Percentiles rank a stretch among this genome's conserved stretches.
Evolutionary conservation across 2,888 invertebrate species (phyloP).

Genomic region (Boloria euphrosyne): DNA sequence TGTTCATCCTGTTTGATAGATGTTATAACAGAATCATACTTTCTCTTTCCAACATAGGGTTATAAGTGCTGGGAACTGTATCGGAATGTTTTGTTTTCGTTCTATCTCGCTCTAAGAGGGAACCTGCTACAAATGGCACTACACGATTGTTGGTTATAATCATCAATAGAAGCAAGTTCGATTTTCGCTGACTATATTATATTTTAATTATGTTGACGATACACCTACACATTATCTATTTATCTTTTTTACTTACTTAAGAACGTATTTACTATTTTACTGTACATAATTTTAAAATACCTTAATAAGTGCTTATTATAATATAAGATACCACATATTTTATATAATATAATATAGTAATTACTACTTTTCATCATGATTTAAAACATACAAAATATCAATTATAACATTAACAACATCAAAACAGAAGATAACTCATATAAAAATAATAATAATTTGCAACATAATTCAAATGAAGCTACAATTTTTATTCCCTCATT

Average conservation of each 20-base stretch:
- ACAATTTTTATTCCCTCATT: slow-evolving; percentile 62
- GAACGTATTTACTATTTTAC: too few relatives aligned
- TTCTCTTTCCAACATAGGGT: slow-evolving; percentile 52
- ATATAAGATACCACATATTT: too few relatives aligned
- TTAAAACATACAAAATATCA: not conserved
- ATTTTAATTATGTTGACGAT: slow-evolving; percentile 10
- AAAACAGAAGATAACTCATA: too few relatives aligned
- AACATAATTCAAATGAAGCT: slow-evolving; percentile 58
- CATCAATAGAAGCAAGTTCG: slow-evolving; percentile 51
- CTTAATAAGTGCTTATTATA: too few relatives aligned
- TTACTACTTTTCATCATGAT: too few relatives aligned
- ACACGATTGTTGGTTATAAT: slow-evolving; percentile 49
- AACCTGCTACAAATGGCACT: slow-evolving; percentile 68
- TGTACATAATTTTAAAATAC: too few relatives aligned
- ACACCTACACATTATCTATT: too few relatives aligned
- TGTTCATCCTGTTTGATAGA: slow-evolving; percentile 59
- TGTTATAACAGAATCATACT: slow-evolving; percentile 46
- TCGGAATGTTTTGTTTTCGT: slow-evolving; percentile 81
- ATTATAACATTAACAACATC: slow-evolving; percentile 14
- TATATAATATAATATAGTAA: too few relatives aligned
- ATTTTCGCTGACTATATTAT: slow-evolving; percentile 44
- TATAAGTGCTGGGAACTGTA: slow-evolving; percentile 71
- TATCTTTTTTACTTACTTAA: too few relatives aligned
- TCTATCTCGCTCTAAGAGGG: slow-evolving; percentile 66
- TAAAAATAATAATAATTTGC: too few relatives aligned